Evolutionary conservation across 2,797 vertebrate species (phyloP), one percentile per base, ranked within the genome.

Genomic region (Artibeus jamaicensis): DNA sequence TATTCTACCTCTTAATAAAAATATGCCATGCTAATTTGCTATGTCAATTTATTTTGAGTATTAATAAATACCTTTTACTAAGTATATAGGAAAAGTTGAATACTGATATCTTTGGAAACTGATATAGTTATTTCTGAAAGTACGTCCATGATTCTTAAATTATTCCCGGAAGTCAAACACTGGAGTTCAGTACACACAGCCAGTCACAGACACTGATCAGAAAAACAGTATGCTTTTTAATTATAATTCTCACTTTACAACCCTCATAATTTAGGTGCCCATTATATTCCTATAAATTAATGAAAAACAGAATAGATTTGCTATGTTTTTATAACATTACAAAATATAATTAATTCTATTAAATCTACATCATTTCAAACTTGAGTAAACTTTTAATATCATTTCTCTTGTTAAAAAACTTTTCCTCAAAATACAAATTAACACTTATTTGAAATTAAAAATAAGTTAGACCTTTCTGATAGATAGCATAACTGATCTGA

Each of bases 391-490:
- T 57, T 88, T 86, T 86, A 86, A 12, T 73, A 29, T 26, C 9
- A 46, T 62, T 68, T 83, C 62, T 92, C 94, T n/a, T n/a, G n/a
- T n/a, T n/a, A n/a, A n/a, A n/a, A n/a, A n/a, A 42, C 2, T 65
- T 44, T 91, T 76, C 70, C 76, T 76, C 65, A 94, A 96, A 93
- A 96, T 50, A 12, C 15, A 94, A 91, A 91, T 92, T 73, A 81
- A 89, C 70, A 70, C 19, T 68, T 73, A 94, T 19, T 74, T 89
- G 16, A 76, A 95, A 82, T 94, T 77, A 77, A 96, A 96, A 96
- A 76, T 24, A 42, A 89, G 29, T 67, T 65, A 86, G 24, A 91
- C 2, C 15, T 95, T 81, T 53, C 67, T 57, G 29, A 73, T n/a
- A 89, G 70, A 89, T 82, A 79, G 34, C 32, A 46, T 34, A 7